Base-by-base conservation (phyloP, 1,140 invertebrate species). In the Berghia stephanieae region DNA sequence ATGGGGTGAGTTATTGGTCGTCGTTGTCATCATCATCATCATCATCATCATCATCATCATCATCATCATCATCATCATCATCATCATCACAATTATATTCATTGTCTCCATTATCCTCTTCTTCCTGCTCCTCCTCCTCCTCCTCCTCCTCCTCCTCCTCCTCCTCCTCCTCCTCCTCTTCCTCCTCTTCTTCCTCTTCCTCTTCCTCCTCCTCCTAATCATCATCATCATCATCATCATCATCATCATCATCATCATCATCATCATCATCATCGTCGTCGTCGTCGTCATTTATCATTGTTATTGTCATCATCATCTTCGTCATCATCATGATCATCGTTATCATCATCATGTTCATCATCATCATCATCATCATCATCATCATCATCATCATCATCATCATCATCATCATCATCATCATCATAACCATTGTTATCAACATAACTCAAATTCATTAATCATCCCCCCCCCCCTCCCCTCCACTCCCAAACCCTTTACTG, bases 1-100 rank as follows among this genome's bases (percentile, higher is more conserved):
- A 90, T 78, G 89, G 89, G 81, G 89, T 90, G 83, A 85, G 85
- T 83, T 60, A 24, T 38, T 46, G 63, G 34, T 78, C 43, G 49
- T 27, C 57, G 2, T n/a, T n/a, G n/a, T n/a, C n/a, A 1, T 1
- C 49, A 1, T 52, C 49, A 1, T 38, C 31, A 44, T 43, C 27
- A 44, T 43, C 40, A 5, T 43, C 34, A 71, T 44, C 40, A 71
- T 3, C 40, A 2, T 71, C 8, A 71, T 71, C 68, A 71, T 71
- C 68, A 1, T 71, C 40, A 60, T 57, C 6, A 52, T 52, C 46
- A 49, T 49, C 46, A 49, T 49, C 46, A 49, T 49, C 46, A 49
- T 49, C 46, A n/a, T 49, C n/a, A n/a, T n/a, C n/a, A n/a, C n/a
- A n/a, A n/a, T n/a, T n/a, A n/a, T n/a, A n/a, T n/a, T n/a, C n/a